Evolutionary conservation across 2,113 vertebrate genomes (phyloP), one percentile per base, ranked within the genome.

Genomic region (Saguinus midas): DNA sequence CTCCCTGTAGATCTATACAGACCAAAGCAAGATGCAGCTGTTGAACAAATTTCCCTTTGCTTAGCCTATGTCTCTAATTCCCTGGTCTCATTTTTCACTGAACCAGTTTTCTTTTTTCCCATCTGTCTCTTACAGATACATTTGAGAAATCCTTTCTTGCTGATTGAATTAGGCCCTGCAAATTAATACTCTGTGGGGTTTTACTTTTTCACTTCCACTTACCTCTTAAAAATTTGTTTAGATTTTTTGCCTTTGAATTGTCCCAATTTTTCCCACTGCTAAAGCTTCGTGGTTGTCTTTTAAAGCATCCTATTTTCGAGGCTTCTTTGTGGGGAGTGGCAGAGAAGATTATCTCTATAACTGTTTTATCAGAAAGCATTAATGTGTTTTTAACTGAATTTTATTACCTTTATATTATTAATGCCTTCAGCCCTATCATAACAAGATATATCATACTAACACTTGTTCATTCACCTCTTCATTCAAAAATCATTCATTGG

Each of bases 41-140:
- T 95, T 83, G 68, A 96, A 95, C 90, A 97, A 97, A 97, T 94
- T 94, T 97, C 82, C 90, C 45, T 95, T 97, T 87, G 45, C 96
- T 95, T 85, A 90, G 88, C 29, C 85, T 78, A 12, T 52, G 80
- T 94, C 97, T 96, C 96, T 91, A 94, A 97, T 87, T 96, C 97
- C 97, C 93, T 25, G 4, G 48, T 97, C 96, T 97, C 94, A 97
- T 97, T 97, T 97, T 97, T 96, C 95, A 97, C 86, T 27, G 82
- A 97, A 96, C 91, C 90, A 96, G 95, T 94, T 97, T 97, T 97
- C 87, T 96, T 61, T 85, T 97, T 83, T 86, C 72, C 92, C 0
- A 20, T 85, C 96, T 96, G 72, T 94, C 95, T 97, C 75, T 87
- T 66, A 94, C 75, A 98, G 96, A 98, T 85, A 89, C 89, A 97